These are phyloP conservation scores for Petaurus breviceps DNA, from an alignment of 2,113 vertebrate genomes.

Conservation along the genomic window DNA sequence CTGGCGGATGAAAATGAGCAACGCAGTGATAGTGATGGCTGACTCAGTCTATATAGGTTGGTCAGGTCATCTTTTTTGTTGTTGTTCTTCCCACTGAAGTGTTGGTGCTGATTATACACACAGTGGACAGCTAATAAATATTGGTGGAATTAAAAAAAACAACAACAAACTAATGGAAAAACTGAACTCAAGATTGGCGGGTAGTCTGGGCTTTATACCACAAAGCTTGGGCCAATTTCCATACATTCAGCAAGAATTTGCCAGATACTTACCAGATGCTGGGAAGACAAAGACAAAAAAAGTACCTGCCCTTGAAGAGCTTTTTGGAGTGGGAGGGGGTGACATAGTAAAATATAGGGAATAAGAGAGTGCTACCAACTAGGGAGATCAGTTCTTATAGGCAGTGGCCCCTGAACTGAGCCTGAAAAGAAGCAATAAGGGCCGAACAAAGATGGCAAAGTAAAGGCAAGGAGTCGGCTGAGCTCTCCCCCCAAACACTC, in stretches of 20 bases:
- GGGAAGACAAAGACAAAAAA: background rate
- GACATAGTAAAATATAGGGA: background rate
- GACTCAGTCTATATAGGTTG: constrained; percentile 1
- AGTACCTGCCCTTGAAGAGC: background rate
- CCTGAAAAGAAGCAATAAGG: background rate
- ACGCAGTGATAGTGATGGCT: background rate
- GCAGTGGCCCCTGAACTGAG: background rate
- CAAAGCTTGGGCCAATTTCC: background rate
- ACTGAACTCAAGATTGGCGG: background rate
- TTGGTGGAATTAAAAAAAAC: no score
- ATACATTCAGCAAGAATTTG: background rate
- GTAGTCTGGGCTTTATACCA: background rate
- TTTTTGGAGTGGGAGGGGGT: background rate
- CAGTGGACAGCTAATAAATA: no score
- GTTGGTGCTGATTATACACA: constrained; percentile 13
- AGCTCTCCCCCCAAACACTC: no score
- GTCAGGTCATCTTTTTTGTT: constrained; percentile 2
- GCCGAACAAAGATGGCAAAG: no score
- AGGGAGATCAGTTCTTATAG: background rate
- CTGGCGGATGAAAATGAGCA: background rate
- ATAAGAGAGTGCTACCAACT: background rate
- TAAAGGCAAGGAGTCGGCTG: no score
- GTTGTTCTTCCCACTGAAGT: background rate
- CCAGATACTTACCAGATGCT: background rate
- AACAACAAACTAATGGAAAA: no score